A percentile compares a stretch with the other conserved stretches of the same genome.
Evolutionary conservation across 2,888 invertebrate genomes (phyloP).

Genomic region (Athalia cordata): DNA sequence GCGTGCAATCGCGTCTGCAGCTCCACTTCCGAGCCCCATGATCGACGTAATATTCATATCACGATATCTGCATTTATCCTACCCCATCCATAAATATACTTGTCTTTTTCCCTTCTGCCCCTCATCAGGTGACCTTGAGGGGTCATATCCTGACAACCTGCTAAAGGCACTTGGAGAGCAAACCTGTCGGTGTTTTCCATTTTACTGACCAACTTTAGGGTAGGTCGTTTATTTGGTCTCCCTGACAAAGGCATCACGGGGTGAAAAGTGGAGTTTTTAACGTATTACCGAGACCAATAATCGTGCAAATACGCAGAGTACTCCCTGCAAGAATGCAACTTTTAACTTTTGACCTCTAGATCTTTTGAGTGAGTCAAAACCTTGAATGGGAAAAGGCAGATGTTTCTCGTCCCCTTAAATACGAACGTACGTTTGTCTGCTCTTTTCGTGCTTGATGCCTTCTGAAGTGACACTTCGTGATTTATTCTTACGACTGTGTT

Average conservation of each 20-base stretch:
- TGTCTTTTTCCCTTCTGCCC: background rate
- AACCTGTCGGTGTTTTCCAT: background rate
- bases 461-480: constrained; percentile 25
- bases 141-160: background rate
- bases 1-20: constrained; percentile 44
- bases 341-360: constrained; percentile 35
- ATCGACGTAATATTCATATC: background rate
- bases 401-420: constrained; percentile 12
- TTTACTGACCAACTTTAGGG: constrained; percentile 12
- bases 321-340: constrained; percentile 31
- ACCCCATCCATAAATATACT: background rate
- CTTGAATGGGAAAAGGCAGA: constrained; percentile 4
- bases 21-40: background rate
- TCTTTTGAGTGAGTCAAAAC: background rate
- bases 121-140: constrained; percentile 4
- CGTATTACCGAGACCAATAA: background rate
- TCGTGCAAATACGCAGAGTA: background rate
- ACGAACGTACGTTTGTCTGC: background rate
- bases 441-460: background rate
- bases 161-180: background rate
- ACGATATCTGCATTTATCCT: background rate
- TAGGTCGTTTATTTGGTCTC: constrained; percentile 22
- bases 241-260: background rate
- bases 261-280: constrained; percentile 11
- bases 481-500: constrained; percentile 41